Evolutionary conservation across 1,140 invertebrate species (phyloP).

Genomic region (Nomia melanderi): DNA sequence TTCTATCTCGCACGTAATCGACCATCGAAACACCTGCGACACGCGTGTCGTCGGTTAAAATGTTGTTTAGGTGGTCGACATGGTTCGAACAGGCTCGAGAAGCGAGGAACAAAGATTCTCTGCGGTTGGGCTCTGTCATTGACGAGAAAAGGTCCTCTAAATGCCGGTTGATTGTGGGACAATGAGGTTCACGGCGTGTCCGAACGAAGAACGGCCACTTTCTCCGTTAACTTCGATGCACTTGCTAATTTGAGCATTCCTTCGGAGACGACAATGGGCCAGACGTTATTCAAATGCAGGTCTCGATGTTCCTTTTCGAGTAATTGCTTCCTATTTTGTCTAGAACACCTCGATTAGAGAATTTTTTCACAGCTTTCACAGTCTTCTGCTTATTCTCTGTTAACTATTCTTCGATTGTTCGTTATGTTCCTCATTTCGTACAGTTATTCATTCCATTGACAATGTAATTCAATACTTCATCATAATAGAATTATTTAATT

Average conservation of each 20-base stretch:
- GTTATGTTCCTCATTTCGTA: too few relatives aligned
- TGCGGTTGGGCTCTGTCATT: not conserved
- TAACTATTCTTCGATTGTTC: too few relatives aligned
- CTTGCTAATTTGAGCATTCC: conserved; percentile 45
- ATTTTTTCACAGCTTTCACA: not conserved
- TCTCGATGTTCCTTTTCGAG: not conserved
- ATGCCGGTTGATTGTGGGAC: conserved; percentile 72
- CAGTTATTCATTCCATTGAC: too few relatives aligned
- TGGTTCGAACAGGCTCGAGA: not conserved
- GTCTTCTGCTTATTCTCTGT: too few relatives aligned
- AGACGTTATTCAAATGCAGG: conserved; percentile 15
- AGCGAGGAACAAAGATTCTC: conserved; percentile 25
- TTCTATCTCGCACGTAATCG: conserved; percentile 16
- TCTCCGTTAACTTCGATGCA: conserved; percentile 15
- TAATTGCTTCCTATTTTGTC: not conserved
- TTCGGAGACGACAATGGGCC: conserved; percentile 20
- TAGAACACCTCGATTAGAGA: too few relatives aligned
- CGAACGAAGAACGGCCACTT: not conserved
- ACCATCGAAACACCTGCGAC: conserved; percentile 72
- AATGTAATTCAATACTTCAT: too few relatives aligned
- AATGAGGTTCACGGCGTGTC: conserved; percentile 51
- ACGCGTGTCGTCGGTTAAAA: conserved; percentile 57
- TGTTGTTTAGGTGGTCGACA: not conserved
- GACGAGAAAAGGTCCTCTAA: conserved; percentile 51
- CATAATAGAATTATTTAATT: too few relatives aligned